Base-by-base conservation (phyloP, 2,888 invertebrate species). In the Mythimna albipuncta region DNA sequence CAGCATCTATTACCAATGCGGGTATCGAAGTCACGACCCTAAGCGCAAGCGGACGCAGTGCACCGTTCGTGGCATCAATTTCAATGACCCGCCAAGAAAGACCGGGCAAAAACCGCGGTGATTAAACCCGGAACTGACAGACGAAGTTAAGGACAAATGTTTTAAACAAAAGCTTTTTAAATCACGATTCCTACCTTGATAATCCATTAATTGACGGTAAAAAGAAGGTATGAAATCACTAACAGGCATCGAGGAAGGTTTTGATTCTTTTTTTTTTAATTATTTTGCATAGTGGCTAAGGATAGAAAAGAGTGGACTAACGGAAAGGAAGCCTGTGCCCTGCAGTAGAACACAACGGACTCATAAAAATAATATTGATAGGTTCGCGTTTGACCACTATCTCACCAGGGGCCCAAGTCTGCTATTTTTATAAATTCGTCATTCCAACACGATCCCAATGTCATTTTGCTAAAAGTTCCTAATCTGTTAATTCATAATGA, bases 1-100 rank as follows among this genome's bases (percentile, higher is more conserved):
- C 19, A 54, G 13, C 7, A 44, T 10, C 21, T 38, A n/a, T 21
- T 58, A 13, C 38, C 58, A 59, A 72, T 64, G 64, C 64, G 32
- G 72, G 67, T 50, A 65, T 65, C 47, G 61, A 65, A 73, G 64
- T 55, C 63, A 74, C 52, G 78, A 69, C 68, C 68, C 54, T 73
- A 71, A 72, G 38, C 64, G 57, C 70, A 61, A 66, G 50, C 66
- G 64, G 59, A 66, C 67, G 55, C 65, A 44, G 44, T 80, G 79
- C 72, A 72, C 65, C 65, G 65, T 59, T 67, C 77, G 69, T 35
- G 38, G 59, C 81, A 72, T 76, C 81, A 65, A 79, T 79, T 79
- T 44, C 80, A 72, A 58, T 80, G 69, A 80, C 81, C 72, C 64
- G 64, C 47, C 64, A 35, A 59, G 19, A 54, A 35, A 35, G 26